Evolutionary conservation across 1,140 invertebrate genomes (phyloP).

Genomic region (Drosophila pseudoobscura): DNA sequence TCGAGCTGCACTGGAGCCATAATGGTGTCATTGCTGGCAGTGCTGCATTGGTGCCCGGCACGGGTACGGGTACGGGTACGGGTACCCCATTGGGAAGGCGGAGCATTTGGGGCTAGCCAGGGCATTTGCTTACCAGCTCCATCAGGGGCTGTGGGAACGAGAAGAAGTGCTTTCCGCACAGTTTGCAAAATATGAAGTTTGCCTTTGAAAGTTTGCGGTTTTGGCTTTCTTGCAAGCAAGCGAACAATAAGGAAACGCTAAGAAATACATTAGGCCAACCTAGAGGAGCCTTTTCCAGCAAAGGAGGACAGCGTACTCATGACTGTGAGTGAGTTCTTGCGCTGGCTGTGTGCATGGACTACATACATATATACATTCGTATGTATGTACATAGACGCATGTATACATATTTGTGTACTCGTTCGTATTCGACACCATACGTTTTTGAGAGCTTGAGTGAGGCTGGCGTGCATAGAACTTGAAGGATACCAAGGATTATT

Average conservation of each 20-base stretch:
- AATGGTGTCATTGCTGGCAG: conserved; percentile 55
- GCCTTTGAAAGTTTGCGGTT: conserved; percentile 66
- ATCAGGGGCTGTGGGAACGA: conserved; percentile 6
- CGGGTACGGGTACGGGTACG: neutral
- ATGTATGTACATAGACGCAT: conserved; percentile 12
- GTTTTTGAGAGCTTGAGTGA: conserved; percentile 6
- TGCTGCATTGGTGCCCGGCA: neutral
- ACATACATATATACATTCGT: conserved; percentile 22
- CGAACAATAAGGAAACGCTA: conserved; percentile 63
- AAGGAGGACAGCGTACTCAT: conserved; percentile 28
- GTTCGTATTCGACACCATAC: neutral
- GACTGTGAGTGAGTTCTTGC: no score
- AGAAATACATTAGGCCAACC: conserved; percentile 68
- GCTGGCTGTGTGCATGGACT: no score
- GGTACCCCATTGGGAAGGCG: no score
- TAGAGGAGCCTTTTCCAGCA: conserved; percentile 58
- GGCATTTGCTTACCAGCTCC: conserved; percentile 24
- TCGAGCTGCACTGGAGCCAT: conserved; percentile 4
- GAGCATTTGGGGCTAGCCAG: neutral
- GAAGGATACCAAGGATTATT: conserved; percentile 62
- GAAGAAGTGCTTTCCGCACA: conserved; percentile 55
- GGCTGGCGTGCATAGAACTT: conserved; percentile 41
- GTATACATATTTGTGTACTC: neutral
- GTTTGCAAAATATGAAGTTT: conserved; percentile 70
- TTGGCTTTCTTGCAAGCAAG: conserved; percentile 52